These are phyloP conservation scores for Geophilus truncorum DNA, from an alignment of 2,888 invertebrate genomes.

Conservation along the genomic window DNA sequence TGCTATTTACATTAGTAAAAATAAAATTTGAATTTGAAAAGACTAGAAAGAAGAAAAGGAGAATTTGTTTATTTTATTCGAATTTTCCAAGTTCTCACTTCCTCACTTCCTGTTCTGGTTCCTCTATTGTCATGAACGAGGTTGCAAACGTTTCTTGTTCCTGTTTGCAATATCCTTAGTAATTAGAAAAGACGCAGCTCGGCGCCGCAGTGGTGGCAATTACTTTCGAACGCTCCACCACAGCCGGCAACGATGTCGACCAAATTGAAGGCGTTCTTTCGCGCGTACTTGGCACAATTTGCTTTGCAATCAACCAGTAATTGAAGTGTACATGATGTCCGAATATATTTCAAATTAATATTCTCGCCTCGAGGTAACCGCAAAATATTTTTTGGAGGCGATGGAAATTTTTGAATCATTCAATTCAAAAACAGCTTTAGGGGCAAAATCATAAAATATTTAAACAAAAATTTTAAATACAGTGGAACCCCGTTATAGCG, in stretches of 20 bases:
- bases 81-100: neutral
- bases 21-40: neutral
- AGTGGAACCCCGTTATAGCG: too few species aligned
- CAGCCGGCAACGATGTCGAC: neutral
- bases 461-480: too few species aligned
- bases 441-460: too few species aligned
- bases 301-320: neutral
- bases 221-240: neutral
- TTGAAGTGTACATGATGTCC: neutral
- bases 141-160: constrained; percentile 3
- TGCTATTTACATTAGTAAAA: neutral
- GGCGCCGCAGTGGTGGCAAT: constrained; percentile 20
- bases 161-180: constrained; percentile 4
- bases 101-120: neutral
- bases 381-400: too few species aligned
- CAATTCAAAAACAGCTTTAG: too few species aligned
- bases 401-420: too few species aligned
- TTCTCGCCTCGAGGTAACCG: too few species aligned
- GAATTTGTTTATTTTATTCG: neutral
- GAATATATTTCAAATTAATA: neutral
- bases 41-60: neutral
- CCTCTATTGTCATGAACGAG: neutral
- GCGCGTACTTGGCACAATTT: neutral
- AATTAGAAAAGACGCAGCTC: constrained; percentile 1
- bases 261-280: neutral